Conservation (phyloP, 1,140 invertebrate species). For the Cydia fagiglandana region DNA sequence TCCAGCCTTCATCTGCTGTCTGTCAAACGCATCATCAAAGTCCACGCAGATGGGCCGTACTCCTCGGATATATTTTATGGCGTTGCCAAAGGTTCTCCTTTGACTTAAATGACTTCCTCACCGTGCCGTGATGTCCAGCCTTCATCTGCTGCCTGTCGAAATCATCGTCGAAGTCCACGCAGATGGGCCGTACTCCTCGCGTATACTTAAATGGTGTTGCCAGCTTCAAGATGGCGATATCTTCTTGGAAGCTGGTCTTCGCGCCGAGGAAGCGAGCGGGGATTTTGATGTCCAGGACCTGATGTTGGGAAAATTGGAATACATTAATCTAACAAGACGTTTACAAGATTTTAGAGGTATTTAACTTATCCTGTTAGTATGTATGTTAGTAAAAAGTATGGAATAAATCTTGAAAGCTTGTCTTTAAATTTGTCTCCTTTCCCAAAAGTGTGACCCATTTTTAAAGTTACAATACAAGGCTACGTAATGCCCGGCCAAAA, state of each 20-base stretch:
- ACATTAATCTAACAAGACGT: background rate
- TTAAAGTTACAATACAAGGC: no score
- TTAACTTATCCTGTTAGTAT: no score
- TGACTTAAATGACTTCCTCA: background rate
- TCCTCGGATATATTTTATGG: no score
- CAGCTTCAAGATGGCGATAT: slow-evolving; percentile 19
- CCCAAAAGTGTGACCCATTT: no score
- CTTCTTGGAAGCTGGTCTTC: slow-evolving; percentile 19
- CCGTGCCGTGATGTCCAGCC: background rate
- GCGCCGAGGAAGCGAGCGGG: background rate
- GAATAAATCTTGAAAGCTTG: no score
- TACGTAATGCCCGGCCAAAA: no score
- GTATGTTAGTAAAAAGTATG: no score
- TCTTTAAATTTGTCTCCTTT: no score
- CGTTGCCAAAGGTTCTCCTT: background rate
- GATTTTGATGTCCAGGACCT: background rate
- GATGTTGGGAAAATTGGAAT: background rate
- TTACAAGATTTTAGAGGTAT: no score
- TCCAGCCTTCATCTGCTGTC: background rate
- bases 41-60: background rate
- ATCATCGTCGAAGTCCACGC: slow-evolving; percentile 3
- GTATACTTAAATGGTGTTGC: background rate
- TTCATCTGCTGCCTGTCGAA: background rate
- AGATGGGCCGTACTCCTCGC: background rate
- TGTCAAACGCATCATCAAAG: background rate